Evolutionary conservation across 2,797 vertebrate species (phyloP).

Genomic region (Sebastes aleutianus): DNA sequence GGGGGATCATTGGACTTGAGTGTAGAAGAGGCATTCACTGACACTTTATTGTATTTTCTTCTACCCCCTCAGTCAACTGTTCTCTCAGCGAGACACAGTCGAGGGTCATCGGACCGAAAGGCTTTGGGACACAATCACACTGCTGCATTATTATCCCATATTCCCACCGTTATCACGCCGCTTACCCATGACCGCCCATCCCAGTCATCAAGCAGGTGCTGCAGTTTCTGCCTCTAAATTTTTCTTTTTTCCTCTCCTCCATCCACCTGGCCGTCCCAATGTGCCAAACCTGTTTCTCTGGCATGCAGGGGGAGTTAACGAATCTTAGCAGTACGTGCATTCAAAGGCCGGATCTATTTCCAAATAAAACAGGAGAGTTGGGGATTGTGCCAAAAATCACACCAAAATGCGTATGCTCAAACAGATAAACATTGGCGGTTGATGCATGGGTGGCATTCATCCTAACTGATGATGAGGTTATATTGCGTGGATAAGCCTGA

Average conservation of each 20-base stretch:
- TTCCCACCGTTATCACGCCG: background rate
- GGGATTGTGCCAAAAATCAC: slow-evolving; percentile 19
- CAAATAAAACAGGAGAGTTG: slow-evolving; percentile 19
- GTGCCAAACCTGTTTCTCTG: slow-evolving; percentile 49
- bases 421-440: background rate
- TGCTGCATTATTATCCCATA: background rate
- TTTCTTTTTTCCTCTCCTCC: background rate
- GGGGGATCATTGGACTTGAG: slow-evolving; percentile 17
- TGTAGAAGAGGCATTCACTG: slow-evolving; percentile 6
- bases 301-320: slow-evolving; percentile 31
- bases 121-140: background rate
- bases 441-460: background rate
- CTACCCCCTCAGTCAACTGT: slow-evolving; percentile 41
- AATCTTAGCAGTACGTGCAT: background rate
- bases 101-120: background rate
- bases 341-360: slow-evolving; percentile 31
- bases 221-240: slow-evolving; percentile 12
- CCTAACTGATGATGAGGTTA: background rate
- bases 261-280: slow-evolving; percentile 37
- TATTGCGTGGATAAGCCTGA: background rate
- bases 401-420: background rate
- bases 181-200: background rate
- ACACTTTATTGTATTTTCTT: slow-evolving; percentile 42
- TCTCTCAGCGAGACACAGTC: background rate
- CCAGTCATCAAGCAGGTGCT: slow-evolving; percentile 20